These are phyloP conservation scores for Rhamnusium bicolor DNA, from an alignment of 2,888 invertebrate genomes.

Conservation along the genomic window DNA sequence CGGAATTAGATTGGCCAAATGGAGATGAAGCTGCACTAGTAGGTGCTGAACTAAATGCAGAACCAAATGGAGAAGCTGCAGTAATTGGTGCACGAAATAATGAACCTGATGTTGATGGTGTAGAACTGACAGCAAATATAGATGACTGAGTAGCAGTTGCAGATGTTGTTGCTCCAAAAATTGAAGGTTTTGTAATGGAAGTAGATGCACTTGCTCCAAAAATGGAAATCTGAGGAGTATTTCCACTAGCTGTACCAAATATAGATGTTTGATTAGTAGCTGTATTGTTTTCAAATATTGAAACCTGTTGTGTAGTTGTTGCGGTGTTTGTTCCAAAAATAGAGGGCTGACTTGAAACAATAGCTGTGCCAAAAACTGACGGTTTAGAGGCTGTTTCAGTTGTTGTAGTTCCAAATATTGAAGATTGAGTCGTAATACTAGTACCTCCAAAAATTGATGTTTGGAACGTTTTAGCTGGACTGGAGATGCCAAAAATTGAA, in stretches of 20 bases:
- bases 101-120: constrained; percentile 20
- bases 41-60: constrained; percentile 19
- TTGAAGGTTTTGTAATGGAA: constrained; percentile 38
- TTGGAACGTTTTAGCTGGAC: constrained; percentile 16
- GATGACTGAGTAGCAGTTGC: background rate
- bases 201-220: constrained; percentile 41
- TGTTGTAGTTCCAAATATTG: constrained; percentile 60
- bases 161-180: constrained; percentile 42
- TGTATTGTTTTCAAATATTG: constrained; percentile 6
- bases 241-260: constrained; percentile 43
- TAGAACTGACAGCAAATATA: constrained; percentile 12
- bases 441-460: constrained; percentile 24
- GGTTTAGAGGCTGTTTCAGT: constrained; percentile 36
- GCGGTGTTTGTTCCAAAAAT: constrained; percentile 43
- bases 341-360: constrained; percentile 37
- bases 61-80: constrained; percentile 57
- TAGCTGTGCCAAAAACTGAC: constrained; percentile 36
- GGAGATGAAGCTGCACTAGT: constrained; percentile 21
- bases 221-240: constrained; percentile 38
- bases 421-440: constrained; percentile 30
- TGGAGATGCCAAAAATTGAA: constrained; percentile 35
- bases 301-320: constrained; percentile 19
- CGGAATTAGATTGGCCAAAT: constrained; percentile 34
- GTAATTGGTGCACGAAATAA: constrained; percentile 50
- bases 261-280: constrained; percentile 33